Percentiles rank a stretch among this genome's conserved stretches.
These are phyloP conservation scores for Chiloscyllium punctatum DNA, from an alignment of 2,797 vertebrate genomes.

Conservation along the genomic window DNA sequence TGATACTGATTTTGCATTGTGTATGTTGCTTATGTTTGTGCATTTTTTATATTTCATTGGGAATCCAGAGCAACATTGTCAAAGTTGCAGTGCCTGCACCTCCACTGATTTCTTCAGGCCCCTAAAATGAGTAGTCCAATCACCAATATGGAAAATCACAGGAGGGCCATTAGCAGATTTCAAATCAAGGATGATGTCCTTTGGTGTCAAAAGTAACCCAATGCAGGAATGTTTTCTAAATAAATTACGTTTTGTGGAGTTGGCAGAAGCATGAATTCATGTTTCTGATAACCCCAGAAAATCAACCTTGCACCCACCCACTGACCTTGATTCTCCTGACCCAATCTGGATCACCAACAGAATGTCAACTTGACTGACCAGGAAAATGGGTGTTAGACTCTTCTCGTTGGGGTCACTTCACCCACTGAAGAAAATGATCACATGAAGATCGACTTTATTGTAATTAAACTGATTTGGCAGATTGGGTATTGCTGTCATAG, in stretches of 20 bases:
- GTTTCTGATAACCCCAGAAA: background rate
- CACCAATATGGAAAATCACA: background rate
- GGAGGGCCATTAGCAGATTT: background rate
- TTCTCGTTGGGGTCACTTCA: background rate
- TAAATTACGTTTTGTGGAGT: background rate
- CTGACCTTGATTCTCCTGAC: too few species aligned
- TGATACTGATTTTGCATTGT: too few species aligned
- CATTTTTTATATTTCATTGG: too few species aligned
- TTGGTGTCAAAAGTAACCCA: background rate
- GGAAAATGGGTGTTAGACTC: background rate
- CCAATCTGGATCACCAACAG: background rate
- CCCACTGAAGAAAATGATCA: background rate
- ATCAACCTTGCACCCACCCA: background rate
- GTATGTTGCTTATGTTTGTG: too few species aligned
- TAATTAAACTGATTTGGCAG: background rate
- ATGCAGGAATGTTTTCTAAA: background rate
- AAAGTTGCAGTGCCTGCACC: background rate
- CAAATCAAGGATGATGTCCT: background rate
- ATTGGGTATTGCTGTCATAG: slow-evolving; percentile 28
- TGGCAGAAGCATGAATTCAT: background rate
- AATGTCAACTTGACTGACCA: background rate
- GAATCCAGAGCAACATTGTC: too few species aligned
- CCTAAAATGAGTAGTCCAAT: background rate
- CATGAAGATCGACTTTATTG: background rate
- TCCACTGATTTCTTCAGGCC: background rate